Conservation (phyloP, 2,888 invertebrate genomes). For the Apodemia duryi region DNA sequence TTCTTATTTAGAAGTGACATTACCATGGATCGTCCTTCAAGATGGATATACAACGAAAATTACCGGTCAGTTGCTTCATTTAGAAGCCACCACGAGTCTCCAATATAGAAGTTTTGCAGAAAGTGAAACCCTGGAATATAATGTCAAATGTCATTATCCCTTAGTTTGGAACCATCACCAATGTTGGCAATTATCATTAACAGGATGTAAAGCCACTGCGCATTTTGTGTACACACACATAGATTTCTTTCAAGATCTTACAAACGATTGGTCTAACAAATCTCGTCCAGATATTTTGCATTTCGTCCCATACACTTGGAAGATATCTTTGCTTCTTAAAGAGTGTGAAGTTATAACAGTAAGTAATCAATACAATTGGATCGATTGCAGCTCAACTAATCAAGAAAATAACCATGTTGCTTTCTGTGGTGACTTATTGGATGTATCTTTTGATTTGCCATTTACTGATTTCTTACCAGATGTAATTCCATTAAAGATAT, state of each 20-base stretch:
- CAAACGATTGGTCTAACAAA: conserved; percentile 98
- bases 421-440: conserved; percentile 95
- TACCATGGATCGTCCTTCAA: conserved; percentile 94
- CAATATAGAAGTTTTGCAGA: conserved; percentile 95
- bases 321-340: conserved; percentile 92
- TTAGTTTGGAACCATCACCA: conserved; percentile 97
- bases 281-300: conserved; percentile 94
- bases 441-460: conserved; percentile 95
- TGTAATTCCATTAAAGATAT: conserved; percentile 92
- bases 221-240: conserved; percentile 97
- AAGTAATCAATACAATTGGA: conserved; percentile 99
- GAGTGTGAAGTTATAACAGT: conserved; percentile 96
- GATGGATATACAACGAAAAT: conserved; percentile 95
- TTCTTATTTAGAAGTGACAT: conserved; percentile 96
- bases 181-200: conserved; percentile 94
- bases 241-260: conserved; percentile 96
- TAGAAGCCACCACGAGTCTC: conserved; percentile 97
- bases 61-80: conserved; percentile 94
- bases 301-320: conserved; percentile 98
- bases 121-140: conserved; percentile 96
- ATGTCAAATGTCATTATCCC: conserved; percentile 93
- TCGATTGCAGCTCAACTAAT: conserved; percentile 97
- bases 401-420: conserved; percentile 97
- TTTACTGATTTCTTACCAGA: conserved; percentile 96
- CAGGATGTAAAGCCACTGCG: conserved; percentile 96